Evolutionary conservation across 2,113 vertebrate genomes (phyloP), one percentile per base, ranked within the genome.

Genomic region (Falcunculus frontatus): DNA sequence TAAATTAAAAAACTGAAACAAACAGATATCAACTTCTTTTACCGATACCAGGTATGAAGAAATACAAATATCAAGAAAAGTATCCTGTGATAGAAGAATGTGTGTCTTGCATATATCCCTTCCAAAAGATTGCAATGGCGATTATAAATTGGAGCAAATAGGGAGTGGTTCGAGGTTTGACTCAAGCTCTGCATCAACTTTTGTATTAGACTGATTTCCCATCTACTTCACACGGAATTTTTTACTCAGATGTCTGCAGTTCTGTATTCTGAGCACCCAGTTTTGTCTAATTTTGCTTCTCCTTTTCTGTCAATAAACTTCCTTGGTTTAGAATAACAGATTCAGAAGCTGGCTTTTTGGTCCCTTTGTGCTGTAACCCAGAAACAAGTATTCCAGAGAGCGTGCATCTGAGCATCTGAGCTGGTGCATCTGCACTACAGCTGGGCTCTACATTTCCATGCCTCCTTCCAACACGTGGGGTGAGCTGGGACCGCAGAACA

Each of bases 391-490:
- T 70, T 80, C 63, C 72, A 83, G 78, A 63, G 90, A 81, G 76
- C 10, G 18, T 37, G 64, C 63, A 72, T 94, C 75, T 85, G 84
- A 91, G 64, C 70, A 64, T 91, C 74, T 80, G 87, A 93, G 93
- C 89, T 56, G 87, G 64, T 75, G 64, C 95, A 95, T 95, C 83
- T 93, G 96, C 90, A 81, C 72, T 89, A 82, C 95, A 97, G 94
- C 96, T 96, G 95, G 93, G 93, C 91, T 94, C 93, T 94, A 60
- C 87, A 92, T 95, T 89, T 96, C 88, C 76, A 44, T 88, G 85
- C 49, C 76, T 94, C 49, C 64, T 90, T 94, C 92, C 95, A 96
- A 4, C 88, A 78, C 19, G 16, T 84, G 88, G 90, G 93, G 85
- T 67, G 96, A 95, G 72, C 87, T 92, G 90, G 93, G 95, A 74